Evolutionary conservation across 1,140 invertebrate genomes (phyloP), one percentile per base, ranked within the genome.

Genomic region (Brachionus manjavacas): DNA sequence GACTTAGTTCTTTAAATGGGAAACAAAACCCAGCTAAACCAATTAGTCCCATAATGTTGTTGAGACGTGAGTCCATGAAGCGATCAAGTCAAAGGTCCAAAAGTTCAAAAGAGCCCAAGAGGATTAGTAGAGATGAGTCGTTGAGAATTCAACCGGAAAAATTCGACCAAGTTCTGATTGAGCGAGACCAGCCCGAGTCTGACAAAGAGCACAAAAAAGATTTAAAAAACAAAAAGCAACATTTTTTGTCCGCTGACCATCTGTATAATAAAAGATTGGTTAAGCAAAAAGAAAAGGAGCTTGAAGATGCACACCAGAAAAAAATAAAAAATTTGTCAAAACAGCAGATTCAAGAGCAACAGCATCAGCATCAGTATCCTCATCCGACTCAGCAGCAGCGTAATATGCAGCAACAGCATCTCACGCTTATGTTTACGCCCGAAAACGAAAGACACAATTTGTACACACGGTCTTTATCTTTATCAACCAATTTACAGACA

Each of bases 301-400:
- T 76, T 20, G 41, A 76, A 76, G 23, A 20, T 4, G 41, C 39
- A 25, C 72, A 76, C 7, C 39, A 76, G 41, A 76, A 76, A 14
- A 23, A 76, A 49, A 76, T 76, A 14, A 76, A 76, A 46, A 49
- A 49, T 14, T 12, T 76, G 11, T 76, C 72, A 8, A 76, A 76
- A n/a, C 72, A 76, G 25, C 72, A 76, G 49, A 49, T 76, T 4
- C 41, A 76, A 46, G 43, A 76, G 41, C 72, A 46, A 9, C 72
- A 52, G 46, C 20, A 76, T 49, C 20, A 43, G 25, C 72, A 76
- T 28, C 72, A 76, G 28, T 76, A 52, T 49, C 72, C 72, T 25
- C 72, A 76, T 76, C 72, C 72, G 41, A 76, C 72, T 3, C 41
- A 46, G 46, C 72, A 76, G 25, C 41, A 76, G 41, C 72, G 72